Evolutionary conservation across 2,888 invertebrate genomes (phyloP).

Genomic region (Orthonychiurus folsomi): DNA sequence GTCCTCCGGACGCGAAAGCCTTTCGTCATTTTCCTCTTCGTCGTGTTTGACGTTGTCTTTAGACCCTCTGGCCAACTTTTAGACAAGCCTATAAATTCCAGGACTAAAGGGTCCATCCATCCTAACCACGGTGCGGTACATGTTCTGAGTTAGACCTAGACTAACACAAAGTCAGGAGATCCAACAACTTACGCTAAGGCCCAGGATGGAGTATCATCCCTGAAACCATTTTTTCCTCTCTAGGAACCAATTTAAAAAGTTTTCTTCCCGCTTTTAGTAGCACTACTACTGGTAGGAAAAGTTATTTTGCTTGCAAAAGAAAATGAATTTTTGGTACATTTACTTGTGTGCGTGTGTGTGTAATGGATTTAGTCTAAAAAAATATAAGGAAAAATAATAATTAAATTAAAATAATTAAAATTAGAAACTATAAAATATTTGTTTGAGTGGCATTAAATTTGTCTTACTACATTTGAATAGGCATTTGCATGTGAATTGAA

Average conservation of each 20-base stretch:
- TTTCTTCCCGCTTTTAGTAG: not conserved
- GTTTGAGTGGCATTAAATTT: not conserved
- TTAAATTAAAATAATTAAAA: not conserved
- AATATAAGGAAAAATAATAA: too few relatives aligned
- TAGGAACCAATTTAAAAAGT: not conserved
- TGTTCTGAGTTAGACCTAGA: not conserved
- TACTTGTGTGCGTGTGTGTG: too few relatives aligned
- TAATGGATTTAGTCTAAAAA: too few relatives aligned
- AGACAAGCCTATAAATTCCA: not conserved
- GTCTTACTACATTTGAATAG: too few relatives aligned
- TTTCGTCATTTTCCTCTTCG: too few relatives aligned
- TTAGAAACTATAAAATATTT: not conserved
- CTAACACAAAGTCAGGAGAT: not conserved
- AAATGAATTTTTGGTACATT: too few relatives aligned
- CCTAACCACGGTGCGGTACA: not conserved
- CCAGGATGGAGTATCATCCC: too few relatives aligned
- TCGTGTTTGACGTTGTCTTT: too few relatives aligned
- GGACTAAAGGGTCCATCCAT: not conserved
- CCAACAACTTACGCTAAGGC: too few relatives aligned
- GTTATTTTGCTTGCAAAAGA: too few relatives aligned
- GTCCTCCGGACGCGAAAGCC: not conserved
- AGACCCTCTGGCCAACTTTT: constrained; percentile 1
- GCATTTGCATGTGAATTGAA: too few relatives aligned
- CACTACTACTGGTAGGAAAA: too few relatives aligned
- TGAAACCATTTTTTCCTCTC: not conserved